These are phyloP conservation scores for silkworm (Bombyx mori) DNA, from an alignment of 1,140 invertebrate species.

Conservation along the genomic window ASM3026992v2 NC_085109.1:9146001-9146500, in stretches of 20 bases:
- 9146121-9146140: neutral
- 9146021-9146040: neutral
- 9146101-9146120: neutral
- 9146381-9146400: too few relatives aligned
- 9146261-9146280: neutral
- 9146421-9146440: too few relatives aligned
- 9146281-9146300: neutral
- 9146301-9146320: too few relatives aligned
- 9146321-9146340: too few relatives aligned
- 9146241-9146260: neutral
- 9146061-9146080: neutral
- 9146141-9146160: neutral
- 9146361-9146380: too few relatives aligned
- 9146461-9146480: too few relatives aligned
- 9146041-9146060: neutral
- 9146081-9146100: neutral
- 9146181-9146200: constrained; percentile 24
- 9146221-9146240: constrained; percentile 34
- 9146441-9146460: too few relatives aligned
- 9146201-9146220: constrained; percentile 50
- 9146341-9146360: too few relatives aligned
- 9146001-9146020: neutral
- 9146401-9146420: too few relatives aligned
- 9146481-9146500: too few relatives aligned
- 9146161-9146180: constrained; percentile 17